Base-by-base conservation (phyloP, 2,113 vertebrate genomes). In the Strigops habroptila region DNA sequence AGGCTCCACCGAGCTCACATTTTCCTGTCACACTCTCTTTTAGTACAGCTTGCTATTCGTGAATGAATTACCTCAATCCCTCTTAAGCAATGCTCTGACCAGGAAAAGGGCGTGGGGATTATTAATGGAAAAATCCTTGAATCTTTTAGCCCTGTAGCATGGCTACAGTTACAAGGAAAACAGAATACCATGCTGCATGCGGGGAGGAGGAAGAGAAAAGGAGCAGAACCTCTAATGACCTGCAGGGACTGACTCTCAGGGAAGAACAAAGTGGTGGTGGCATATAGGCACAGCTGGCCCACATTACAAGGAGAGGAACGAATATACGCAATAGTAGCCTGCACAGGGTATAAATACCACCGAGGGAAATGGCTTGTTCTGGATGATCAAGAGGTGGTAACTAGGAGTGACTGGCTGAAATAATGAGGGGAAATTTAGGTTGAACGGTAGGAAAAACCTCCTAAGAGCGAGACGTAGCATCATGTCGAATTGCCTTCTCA, bases 91-190 rank as follows among this genome's bases (percentile, higher is more conserved):
- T 43, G 83, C 31, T 71, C 51, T 74, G 80, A 97, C 88, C 91
- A 97, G 95, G 95, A 96, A 97, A 94, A 97, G 95, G 97, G 97
- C 11, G 82, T 94, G 88, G 95, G 80, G 93, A 90, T 96, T 96
- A 94, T 93, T 88, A 97, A 95, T 65, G 89, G 97, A 97, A 98
- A 98, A 97, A 97, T 94, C 97, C 95, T 97, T 97, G 95, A 97
- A 96, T 87, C 91, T 86, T 93, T 84, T 85, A 93, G 93, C 67
- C 92, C 69, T 55, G 57, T 30, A 79, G 87, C 35, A 43, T 84
- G 85, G 82, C 43, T 79, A 63, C 76, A 67, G 82, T 97, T 97
- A 92, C 94, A 97, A 95, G 93, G 92, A 85, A 91, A 97, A 97
- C 96, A 97, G 97, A 93, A 97, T 95, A 91, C 84, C 74, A 63